Evolutionary conservation across 64 coral and sea anemone genomes (phyloP), one percentile per base, ranked within the genome.

Genomic region (Montipora efflorescens): DNA sequence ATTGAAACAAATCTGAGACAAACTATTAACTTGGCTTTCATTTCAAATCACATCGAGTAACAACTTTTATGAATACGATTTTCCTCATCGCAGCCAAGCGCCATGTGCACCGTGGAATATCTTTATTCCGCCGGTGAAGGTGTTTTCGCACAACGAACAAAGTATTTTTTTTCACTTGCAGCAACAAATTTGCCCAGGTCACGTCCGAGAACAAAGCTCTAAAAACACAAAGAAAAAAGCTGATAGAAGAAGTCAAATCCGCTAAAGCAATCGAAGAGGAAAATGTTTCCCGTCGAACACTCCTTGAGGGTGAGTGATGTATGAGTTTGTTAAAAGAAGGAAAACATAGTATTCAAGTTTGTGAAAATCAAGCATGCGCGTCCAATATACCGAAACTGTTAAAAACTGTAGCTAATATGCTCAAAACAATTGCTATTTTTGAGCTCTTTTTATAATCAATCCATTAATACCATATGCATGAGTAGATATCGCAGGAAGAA

Each of bases 141-240:
- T 55, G 52, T 7, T 55, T 9, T 71, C 18, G 68, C 14, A 14
- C 16, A 21, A 22, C 2, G 5, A 22, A 71, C 15, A 14, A 3
- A 13, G 12, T 55, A 15, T 64, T 82, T 61, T 5, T 14, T 11
- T 28, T 62, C 16, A 61, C 79, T 36, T 82, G 1, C 23, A 82
- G 79, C 79, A 82, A 62, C n/a, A 82, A 59, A 49, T 10, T 82
- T 14, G 79, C 79, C 43, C 82, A 84, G 43, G 4, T 68, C 47
- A 68, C 59, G 8, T 67, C 25, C 12, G 62, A 84, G 10, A 68
- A 68, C 16, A 84, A 46, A 84, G 59, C 62, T 36, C 8, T 68
- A 10, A 84, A 69, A 46, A 78, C 76, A 19, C 76, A 78, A 19
- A 68, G 47, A 8, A 48, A 84, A 8, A 68, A 68, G 16, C 8